Evolutionary conservation across 2,888 invertebrate genomes (phyloP), one percentile per base, ranked within the genome.

Genomic region (Lasioglossum oenotherae): DNA sequence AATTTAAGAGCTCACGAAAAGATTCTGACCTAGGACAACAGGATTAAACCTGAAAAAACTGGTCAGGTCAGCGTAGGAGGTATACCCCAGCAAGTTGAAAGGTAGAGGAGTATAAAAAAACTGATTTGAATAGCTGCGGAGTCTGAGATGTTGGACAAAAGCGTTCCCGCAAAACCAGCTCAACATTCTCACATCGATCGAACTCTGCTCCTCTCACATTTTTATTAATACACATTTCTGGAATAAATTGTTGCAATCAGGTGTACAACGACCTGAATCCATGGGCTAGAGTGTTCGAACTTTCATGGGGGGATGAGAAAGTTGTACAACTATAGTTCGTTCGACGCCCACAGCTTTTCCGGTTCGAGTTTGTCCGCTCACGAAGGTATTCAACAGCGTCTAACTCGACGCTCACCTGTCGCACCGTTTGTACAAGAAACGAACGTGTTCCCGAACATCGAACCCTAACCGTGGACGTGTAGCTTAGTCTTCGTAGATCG

Each of bases 341-440:
- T 31, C 31, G 1, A 27, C 73, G 73, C 23, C 44, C 27, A 31
- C 64, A 19, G 44, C 31, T 31, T 73, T 73, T 41, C 31, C 46
- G 19, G 67, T 23, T 69, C 4, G 23, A 6, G 69, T 38, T 38
- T 19, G 69, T 35, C 35, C 69, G 35, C 69, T 69, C 35, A 14
- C 35, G 69, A 38, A 69, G 69, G 64, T 64, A 31, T 31, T 14
- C 64, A 64, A 64, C 64, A 64, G 5, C 64, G 64, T 69, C 69
- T 69, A 38, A 35, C 35, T 69, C 35, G 69, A 12, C 38, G 69
- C 10, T 69, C 23, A 69, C 69, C 69, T 19, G 69, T 35, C 69
- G 38, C 23, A 4, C 23, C 23, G 38, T 69, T 69, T 38, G 35
- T 19, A 35, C 38, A 38, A 69, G 69, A 23, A 69, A 23, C 38